Base-by-base conservation (phyloP, 2,888 invertebrate genomes). In the Amiota minor region DNA sequence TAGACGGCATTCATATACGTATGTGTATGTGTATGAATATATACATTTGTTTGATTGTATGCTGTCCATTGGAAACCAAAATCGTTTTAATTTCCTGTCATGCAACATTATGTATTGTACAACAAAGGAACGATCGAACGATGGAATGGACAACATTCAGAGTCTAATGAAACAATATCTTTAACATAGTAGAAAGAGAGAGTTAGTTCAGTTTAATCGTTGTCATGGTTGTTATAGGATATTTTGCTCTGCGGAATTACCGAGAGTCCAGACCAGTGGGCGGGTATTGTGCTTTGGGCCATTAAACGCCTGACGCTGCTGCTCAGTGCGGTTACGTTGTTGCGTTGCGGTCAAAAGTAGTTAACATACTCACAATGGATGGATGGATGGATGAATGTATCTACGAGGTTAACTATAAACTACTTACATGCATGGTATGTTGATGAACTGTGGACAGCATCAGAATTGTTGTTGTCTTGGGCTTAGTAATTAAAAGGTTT, bases 41-140 rank as follows among this genome's bases (percentile, higher is more conserved):
- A 6, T 35, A 6, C 6, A 35, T 35, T 6, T 23, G 23, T 35
- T 35, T 35, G 35, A 35, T 35, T 4, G 35, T 35, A 35, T 35
- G 35, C 35, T 62, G 62, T 62, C 62, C 35, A 45, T 35, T 62
- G 20, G 18, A 23, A 59, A 18, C 45, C 50, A 53, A 68, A 68
- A 53, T 68, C 50, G 67, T 68, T 68, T 68, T 68, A 68, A 68
- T 68, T 68, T 68, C 67, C 67, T 68, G 67, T 68, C 20, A 11
- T 68, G 67, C 50, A 53, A 50, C 50, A 46, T 65, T 47, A 62
- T n/a, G 23, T 35, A 53, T 11, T 53, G n/a, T n/a, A 53, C 53
- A 14, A 53, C 53, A 35, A 35, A 35, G 35, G 35, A 35, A 35
- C 6, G 2, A 35, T 35, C 35, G 35, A 35, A 53, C n/a, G 16